Percentiles rank a stretch among this genome's conserved stretches.
Conservation (phyloP, 1,140 invertebrate genomes). For the Bicyclus anynana region DNA sequence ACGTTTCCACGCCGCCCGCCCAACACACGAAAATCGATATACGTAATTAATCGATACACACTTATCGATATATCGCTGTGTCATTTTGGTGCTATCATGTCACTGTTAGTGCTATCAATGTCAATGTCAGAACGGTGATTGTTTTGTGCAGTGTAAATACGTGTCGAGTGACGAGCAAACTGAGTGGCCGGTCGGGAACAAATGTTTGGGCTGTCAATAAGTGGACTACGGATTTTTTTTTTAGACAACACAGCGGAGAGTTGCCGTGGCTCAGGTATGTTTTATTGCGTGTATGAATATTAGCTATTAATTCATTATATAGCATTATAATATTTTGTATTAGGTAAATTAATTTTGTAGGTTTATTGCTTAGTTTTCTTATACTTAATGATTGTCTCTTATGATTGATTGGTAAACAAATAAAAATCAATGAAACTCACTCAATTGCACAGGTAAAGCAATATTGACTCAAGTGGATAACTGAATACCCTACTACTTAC, state of each 20-base stretch:
- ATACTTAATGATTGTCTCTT: no score
- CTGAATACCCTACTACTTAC: no score
- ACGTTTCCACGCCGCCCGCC: slow-evolving; percentile 68
- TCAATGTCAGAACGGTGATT: slow-evolving; percentile 9
- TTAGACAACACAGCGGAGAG: slow-evolving; percentile 24
- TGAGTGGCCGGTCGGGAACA: slow-evolving; percentile 34
- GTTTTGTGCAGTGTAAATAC: slow-evolving; percentile 36
- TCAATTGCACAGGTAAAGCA: no score
- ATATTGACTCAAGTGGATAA: no score
- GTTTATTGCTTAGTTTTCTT: no score
- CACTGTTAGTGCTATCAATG: slow-evolving; percentile 7
- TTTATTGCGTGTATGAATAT: not conserved
- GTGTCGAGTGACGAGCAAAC: slow-evolving; percentile 40
- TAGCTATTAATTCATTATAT: not conserved
- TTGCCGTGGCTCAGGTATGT: slow-evolving; percentile 20
- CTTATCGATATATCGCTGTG: slow-evolving; percentile 1
- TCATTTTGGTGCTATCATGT: slow-evolving; percentile 1
- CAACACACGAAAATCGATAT: slow-evolving; percentile 16
- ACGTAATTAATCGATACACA: not conserved
- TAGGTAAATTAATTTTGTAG: no score
- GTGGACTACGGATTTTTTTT: slow-evolving; percentile 42
- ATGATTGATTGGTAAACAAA: no score
- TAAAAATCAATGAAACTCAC: no score
- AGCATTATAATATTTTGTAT: no score
- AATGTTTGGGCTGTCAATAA: slow-evolving; percentile 66